Conservation (phyloP, 2,888 invertebrate genomes). For the Synergus laeviventris region DNA sequence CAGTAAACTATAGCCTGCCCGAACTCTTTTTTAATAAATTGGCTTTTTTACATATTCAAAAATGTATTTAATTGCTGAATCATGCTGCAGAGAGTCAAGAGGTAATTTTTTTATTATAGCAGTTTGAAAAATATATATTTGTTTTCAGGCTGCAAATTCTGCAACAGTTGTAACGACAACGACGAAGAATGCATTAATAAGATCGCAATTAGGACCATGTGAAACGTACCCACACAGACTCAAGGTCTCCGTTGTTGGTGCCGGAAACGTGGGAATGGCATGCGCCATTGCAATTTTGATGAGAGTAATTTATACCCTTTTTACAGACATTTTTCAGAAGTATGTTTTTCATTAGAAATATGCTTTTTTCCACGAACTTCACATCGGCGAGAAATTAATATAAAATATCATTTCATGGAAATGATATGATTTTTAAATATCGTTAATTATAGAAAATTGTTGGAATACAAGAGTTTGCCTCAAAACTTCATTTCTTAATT, state of each 20-base stretch:
- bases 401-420: too few relatives aligned
- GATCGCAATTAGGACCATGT: constrained; percentile 62
- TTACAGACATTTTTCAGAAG: background rate
- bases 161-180: constrained; percentile 57
- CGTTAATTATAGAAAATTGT: background rate
- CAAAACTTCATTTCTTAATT: too few relatives aligned
- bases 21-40: background rate
- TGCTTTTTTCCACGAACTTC: background rate
- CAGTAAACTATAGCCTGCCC: background rate
- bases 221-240: constrained; percentile 65
- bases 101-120: too few relatives aligned
- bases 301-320: constrained; percentile 70
- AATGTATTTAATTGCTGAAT: background rate
- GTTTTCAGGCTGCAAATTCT: background rate
- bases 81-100: too few relatives aligned
- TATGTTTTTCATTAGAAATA: background rate
- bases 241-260: constrained; percentile 67
- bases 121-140: background rate
- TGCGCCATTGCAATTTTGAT: constrained; percentile 78
- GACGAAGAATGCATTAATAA: constrained; percentile 69
- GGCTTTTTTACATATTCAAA: too few relatives aligned
- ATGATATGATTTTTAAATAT: too few relatives aligned
- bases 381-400: too few relatives aligned
- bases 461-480: background rate
- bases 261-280: constrained; percentile 79